Base-by-base conservation (phyloP, 2,888 invertebrate genomes). In the Tetheella fluctuosa region DNA sequence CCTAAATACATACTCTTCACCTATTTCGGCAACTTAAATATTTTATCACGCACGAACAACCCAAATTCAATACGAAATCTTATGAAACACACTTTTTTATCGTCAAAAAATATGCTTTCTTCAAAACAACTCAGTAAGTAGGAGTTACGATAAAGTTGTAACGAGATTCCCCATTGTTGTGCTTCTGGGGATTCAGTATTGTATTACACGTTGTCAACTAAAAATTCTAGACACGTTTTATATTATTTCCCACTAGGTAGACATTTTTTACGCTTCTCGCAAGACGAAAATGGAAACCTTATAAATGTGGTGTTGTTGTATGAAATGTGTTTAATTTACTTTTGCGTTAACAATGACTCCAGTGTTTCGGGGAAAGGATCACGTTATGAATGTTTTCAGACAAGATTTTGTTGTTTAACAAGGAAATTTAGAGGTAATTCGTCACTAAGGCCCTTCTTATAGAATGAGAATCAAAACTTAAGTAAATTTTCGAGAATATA, bases 161-260 rank as follows among this genome's bases (percentile, higher is more conserved):
- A 39, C 39, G 42, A 39, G 59, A 59, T 60, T 60, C 37, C 53
- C 58, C 57, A 42, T 39, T 62, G 60, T 63, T 68, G 66, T 73
- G 73, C 76, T 76, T 73, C 72, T 64, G 66, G 60, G 71, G 69
- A 71, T 70, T 68, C 68, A 60, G 62, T 68, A 76, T 76, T 73
- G 70, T 64, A 68, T 80, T 79, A 77, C 77, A 70, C 60, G 65
- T 65, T 59, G 56, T 64, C 52, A 67, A 73, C 70, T 68, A 69
- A 75, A 75, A 34, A 82, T 81, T 78, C 81, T 53, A 69, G 66
- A 65, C 83, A 81, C 81, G 80, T 84, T 74, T 75, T 68, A 77
- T 76, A 80, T 83, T 79, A 80, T 76, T 78, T 76, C 70, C 71
- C 67, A 64, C 68, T 64, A 69, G 65, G 65, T 55, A 17, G 23